Base-by-base conservation (phyloP, 2,888 invertebrate species). In the Drosophila limbata region DNA sequence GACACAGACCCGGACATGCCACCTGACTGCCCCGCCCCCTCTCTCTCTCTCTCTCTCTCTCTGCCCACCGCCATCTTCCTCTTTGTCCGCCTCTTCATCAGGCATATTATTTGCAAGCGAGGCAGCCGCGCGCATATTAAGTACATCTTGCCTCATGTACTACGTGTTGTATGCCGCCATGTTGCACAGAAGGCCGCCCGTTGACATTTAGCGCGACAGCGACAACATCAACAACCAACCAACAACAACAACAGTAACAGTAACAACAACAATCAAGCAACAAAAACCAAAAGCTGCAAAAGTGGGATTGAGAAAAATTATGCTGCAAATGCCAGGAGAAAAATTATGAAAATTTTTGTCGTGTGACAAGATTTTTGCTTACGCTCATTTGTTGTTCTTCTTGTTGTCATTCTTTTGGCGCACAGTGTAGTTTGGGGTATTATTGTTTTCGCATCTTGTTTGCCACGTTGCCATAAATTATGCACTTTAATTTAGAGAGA, bases 271-370 rank as follows among this genome's bases (percentile, higher is more conserved):
- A 47, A 47, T 37, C 31, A 48, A 69, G 25, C 59, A 60, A 11
- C 51, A 45, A 19, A 35, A 65, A 44, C 28, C 21, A 50, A 47
- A 25, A 47, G 45, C 50, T 47, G 17, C 53, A 55, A 44, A 64
- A 44, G 57, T 62, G 67, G 70, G 85, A 89, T 86, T 86, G 81
- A 79, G 88, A 86, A 88, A 86, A 86, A 86, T 86, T 88, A 80
- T 73, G 69, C 65, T 77, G 77, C 69, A 85, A 87, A 84, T 85
- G 77, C 75, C 85, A 69, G 31, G 66, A 77, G 85, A 82, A 81
- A 80, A 80, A 84, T 89, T 80, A 79, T 87, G 69, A 82, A 82
- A 75, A 72, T 77, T 78, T 79, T 73, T 69, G 63, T 50, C 37
- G 50, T 71, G 59, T 65, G 82, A 87, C 82, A 86, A 81, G 77